phyloP scores from a whole-genome alignment of 2,888 invertebrate genomes.

The Apocheima hispidaria region DNA sequence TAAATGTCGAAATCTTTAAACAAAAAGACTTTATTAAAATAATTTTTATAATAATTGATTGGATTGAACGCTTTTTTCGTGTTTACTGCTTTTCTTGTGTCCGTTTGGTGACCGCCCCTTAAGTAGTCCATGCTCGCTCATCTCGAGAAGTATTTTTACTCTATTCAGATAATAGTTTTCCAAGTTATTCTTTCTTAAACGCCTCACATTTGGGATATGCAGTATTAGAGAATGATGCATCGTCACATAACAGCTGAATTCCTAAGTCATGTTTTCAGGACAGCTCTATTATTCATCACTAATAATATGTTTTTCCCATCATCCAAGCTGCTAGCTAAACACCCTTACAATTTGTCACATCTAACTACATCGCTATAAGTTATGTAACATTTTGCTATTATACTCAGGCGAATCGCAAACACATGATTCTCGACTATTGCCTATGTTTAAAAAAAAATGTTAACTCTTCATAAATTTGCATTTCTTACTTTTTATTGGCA shows the following conservation, averaged over 20 bases:
- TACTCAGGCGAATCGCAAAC: not conserved
- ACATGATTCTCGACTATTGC: not conserved
- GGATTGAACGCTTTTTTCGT: constrained; percentile 87
- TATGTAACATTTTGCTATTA: not conserved
- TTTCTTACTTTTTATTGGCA: not conserved
- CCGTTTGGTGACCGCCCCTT: constrained; percentile 86
- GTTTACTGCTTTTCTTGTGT: constrained; percentile 88
- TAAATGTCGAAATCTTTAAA: constrained; percentile 71
- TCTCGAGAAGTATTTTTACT: constrained; percentile 79
- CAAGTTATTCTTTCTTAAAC: constrained; percentile 82
- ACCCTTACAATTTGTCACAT: not conserved
- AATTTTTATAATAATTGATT: constrained; percentile 82
- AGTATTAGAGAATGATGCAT: constrained; percentile 86
- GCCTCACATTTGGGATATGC: constrained; percentile 85
- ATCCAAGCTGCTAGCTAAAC: constrained; percentile 72
- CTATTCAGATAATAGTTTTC: constrained; percentile 80
- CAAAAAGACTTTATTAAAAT: constrained; percentile 75
- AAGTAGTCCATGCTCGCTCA: constrained; percentile 86
- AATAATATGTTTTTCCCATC: constrained; percentile 72
- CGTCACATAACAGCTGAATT: constrained; percentile 85
- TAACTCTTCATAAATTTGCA: not conserved
- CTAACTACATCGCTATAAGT: not conserved
- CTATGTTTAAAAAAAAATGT: too few relatives aligned
- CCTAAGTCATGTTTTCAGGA: constrained; percentile 82
- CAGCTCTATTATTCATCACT: constrained; percentile 86